phyloP scores from a whole-genome alignment of 1,140 invertebrate species.

The Macrosteles quadrilineatus region DNA sequence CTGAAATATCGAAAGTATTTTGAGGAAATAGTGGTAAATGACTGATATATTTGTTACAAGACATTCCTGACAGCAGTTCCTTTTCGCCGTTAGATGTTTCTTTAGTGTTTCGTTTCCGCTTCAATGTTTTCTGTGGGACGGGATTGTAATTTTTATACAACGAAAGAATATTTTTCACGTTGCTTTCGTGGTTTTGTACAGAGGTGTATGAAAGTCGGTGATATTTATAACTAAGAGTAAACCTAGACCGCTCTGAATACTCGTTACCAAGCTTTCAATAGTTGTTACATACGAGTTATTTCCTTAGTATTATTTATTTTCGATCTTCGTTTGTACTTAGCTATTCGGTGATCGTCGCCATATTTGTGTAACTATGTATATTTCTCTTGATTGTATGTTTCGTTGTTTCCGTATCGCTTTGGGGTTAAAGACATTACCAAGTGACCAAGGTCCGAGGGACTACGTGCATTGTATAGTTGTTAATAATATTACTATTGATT shows the following conservation, averaged over 20 bases:
- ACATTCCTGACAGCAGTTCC: too few relatives aligned
- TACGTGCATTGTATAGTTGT: constrained; percentile 23
- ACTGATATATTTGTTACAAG: too few relatives aligned
- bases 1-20: too few relatives aligned
- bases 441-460: constrained; percentile 20
- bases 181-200: too few relatives aligned
- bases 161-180: too few relatives aligned
- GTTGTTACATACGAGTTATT: not conserved
- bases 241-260: not conserved
- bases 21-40: too few relatives aligned
- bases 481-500: constrained; percentile 26
- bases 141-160: too few relatives aligned
- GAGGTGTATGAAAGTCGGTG: too few relatives aligned
- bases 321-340: constrained; percentile 14
- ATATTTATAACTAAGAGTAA: too few relatives aligned
- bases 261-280: not conserved
- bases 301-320: constrained; percentile 2
- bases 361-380: constrained; percentile 24
- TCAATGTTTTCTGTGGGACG: too few relatives aligned
- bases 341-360: not conserved
- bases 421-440: not conserved
- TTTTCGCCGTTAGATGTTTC: too few relatives aligned
- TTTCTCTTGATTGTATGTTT: constrained; percentile 20
- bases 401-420: not conserved
- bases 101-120: too few relatives aligned